Conservation (phyloP, 2,888 invertebrate genomes). For the Xestia sexstrigata region DNA sequence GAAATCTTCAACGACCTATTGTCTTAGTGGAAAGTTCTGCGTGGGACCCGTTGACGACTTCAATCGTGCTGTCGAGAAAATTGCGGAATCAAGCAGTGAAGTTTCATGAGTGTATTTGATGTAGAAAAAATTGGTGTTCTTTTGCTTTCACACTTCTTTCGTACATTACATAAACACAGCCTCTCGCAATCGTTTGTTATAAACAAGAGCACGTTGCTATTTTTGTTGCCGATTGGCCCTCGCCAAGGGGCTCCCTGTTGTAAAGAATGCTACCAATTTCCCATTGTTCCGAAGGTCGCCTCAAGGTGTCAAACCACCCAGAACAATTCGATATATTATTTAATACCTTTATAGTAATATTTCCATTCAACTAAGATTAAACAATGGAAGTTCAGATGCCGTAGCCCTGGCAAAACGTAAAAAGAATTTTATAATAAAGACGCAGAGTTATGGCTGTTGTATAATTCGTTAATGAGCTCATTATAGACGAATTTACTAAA, state of each 20-base stretch:
- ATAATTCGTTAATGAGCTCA: constrained; percentile 26
- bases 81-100: constrained; percentile 79
- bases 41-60: constrained; percentile 80
- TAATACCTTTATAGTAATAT: constrained; percentile 64
- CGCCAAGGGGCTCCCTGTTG: constrained; percentile 32
- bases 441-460: constrained; percentile 44
- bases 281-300: constrained; percentile 77
- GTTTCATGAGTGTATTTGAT: constrained; percentile 70
- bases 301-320: constrained; percentile 76
- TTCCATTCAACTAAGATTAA: constrained; percentile 61
- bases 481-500: constrained; percentile 36
- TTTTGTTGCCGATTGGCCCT: constrained; percentile 39
- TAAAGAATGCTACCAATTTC: constrained; percentile 66
- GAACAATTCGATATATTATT: constrained; percentile 73
- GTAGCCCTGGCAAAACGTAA: constrained; percentile 53
- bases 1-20: constrained; percentile 87
- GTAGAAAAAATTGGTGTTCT: constrained; percentile 50
- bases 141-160: constrained; percentile 56
- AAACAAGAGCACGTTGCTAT: constrained; percentile 48
- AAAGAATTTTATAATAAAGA: constrained; percentile 52
- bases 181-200: constrained; percentile 15
- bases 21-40: constrained; percentile 85
- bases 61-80: constrained; percentile 79
- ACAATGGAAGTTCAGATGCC: constrained; percentile 62
- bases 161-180: constrained; percentile 46